A percentile compares a stretch with the other conserved stretches of the same genome.
These are phyloP conservation scores for Melanotaenia boesemani DNA, from an alignment of 2,797 vertebrate species.

Conservation along the genomic window DNA sequence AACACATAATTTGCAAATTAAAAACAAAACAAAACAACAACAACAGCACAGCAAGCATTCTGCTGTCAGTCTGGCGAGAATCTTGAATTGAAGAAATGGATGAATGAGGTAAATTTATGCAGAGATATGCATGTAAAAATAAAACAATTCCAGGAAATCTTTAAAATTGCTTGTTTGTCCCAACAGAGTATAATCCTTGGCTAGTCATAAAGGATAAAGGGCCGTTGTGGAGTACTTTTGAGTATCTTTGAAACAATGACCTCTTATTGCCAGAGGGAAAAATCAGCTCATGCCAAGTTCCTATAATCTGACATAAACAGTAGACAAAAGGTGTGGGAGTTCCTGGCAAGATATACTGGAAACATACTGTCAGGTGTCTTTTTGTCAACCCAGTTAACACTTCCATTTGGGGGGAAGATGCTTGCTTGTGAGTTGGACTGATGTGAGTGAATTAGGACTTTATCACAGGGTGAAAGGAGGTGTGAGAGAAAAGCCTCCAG, in stretches of 20 bases:
- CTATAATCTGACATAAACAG: slow-evolving; percentile 47
- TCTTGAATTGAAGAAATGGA: not conserved
- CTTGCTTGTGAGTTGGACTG: slow-evolving; percentile 12
- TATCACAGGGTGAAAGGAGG: slow-evolving; percentile 12
- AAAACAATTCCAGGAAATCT: not conserved
- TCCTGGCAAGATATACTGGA: slow-evolving; percentile 58
- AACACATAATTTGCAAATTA: too few species aligned
- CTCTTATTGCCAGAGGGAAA: slow-evolving; percentile 13
- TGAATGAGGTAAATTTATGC: not conserved
- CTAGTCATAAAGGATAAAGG: not conserved
- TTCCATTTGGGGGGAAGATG: slow-evolving; percentile 18
- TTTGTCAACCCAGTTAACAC: slow-evolving; percentile 52
- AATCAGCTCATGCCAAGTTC: slow-evolving; percentile 27
- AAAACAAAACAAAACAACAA: too few species aligned
- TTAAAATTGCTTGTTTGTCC: not conserved
- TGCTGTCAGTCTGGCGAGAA: too few species aligned
- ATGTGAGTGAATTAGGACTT: not conserved
- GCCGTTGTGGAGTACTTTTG: slow-evolving; percentile 19
- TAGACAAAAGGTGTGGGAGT: slow-evolving; percentile 50
- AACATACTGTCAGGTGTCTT: slow-evolving; percentile 59
- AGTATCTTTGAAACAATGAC: slow-evolving; percentile 47
- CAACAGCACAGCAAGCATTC: too few species aligned
- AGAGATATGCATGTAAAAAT: not conserved
- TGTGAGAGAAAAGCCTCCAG: slow-evolving; percentile 31
- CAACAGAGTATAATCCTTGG: not conserved